Evolutionary conservation across 2,113 vertebrate species (phyloP).

Genomic region (Labeo catla): DNA sequence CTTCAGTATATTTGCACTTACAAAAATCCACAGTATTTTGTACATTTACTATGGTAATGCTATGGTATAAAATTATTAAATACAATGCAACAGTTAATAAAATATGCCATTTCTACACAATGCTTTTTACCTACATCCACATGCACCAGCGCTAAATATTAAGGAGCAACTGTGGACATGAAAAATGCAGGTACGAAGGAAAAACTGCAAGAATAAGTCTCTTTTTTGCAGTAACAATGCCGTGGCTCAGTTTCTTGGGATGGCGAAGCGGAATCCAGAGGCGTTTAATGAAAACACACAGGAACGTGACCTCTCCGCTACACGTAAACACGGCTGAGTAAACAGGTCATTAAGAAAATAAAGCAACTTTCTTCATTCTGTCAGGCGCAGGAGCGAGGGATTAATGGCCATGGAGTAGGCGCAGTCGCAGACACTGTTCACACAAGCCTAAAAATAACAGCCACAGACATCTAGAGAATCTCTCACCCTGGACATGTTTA

Average conservation of each 20-base stretch:
- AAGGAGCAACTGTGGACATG: neutral
- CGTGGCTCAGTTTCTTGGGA: neutral
- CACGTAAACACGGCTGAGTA: conserved; percentile 31
- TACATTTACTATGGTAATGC: neutral
- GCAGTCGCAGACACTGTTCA: conserved; percentile 11
- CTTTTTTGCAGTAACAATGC: neutral
- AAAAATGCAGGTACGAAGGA: neutral
- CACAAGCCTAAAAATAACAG: conserved; percentile 47
- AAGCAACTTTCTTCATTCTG: conserved; percentile 47
- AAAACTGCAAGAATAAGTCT: neutral
- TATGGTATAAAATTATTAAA: neutral
- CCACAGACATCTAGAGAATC: conserved; percentile 36
- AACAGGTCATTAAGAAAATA: conserved; percentile 52
- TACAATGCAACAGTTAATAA: neutral
- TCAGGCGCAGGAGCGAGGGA: conserved; percentile 34
- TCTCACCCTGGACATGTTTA: conserved; percentile 45
- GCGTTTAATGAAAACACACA: conserved; percentile 44
- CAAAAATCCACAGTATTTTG: neutral
- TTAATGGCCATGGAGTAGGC: conserved; percentile 39
- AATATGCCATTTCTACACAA: neutral
- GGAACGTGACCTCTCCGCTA: conserved; percentile 26
- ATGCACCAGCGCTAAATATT: neutral
- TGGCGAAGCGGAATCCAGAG: conserved; percentile 11
- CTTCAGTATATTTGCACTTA: conserved; percentile 50
- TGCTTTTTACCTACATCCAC: neutral